A percentile compares a stretch with the other conserved stretches of the same genome.
These are phyloP conservation scores for Mormyrops boulengeri DNA, from an alignment of 2,797 vertebrate genomes.

Conservation along the genomic window DNA sequence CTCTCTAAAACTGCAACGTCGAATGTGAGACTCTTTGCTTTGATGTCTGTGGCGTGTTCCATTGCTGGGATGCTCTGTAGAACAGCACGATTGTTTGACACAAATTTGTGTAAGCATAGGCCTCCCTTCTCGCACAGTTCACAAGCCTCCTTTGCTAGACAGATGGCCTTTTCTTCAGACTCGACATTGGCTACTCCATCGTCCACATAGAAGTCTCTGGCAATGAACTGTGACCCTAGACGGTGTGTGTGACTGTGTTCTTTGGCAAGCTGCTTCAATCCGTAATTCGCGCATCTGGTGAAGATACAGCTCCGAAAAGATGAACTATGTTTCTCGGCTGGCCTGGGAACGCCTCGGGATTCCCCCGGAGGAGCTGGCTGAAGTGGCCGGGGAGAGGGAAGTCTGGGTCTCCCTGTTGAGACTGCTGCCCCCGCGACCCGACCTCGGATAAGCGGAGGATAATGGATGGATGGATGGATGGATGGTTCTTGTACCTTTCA, in stretches of 20 bases:
- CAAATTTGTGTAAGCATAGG: not conserved
- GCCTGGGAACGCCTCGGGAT: too few species aligned
- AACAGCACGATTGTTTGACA: slow-evolving; percentile 14
- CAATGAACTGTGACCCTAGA: slow-evolving; percentile 17
- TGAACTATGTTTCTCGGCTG: too few species aligned
- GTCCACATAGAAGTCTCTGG: slow-evolving; percentile 27
- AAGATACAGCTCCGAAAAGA: not conserved
- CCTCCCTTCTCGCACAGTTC: not conserved
- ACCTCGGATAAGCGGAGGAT: too few species aligned
- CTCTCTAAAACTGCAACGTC: not conserved
- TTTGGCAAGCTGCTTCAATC: slow-evolving; percentile 15
- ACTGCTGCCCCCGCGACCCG: too few species aligned
- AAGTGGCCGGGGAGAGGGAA: too few species aligned
- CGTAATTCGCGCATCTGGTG: slow-evolving; percentile 20
- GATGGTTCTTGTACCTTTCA: slow-evolving; percentile 10
- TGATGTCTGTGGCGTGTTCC: not conserved
- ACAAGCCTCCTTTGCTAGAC: slow-evolving; percentile 20
- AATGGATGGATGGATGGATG: too few species aligned
- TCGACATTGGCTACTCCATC: slow-evolving; percentile 20
- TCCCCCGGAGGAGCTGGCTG: too few species aligned
- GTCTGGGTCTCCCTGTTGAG: too few species aligned
- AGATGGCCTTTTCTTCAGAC: slow-evolving; percentile 15
- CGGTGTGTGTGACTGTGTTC: slow-evolving; percentile 4
- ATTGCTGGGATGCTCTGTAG: slow-evolving; percentile 20
- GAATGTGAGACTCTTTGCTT: not conserved